phyloP scores from a whole-genome alignment of 2,113 vertebrate species.

The Conger conger region DNA sequence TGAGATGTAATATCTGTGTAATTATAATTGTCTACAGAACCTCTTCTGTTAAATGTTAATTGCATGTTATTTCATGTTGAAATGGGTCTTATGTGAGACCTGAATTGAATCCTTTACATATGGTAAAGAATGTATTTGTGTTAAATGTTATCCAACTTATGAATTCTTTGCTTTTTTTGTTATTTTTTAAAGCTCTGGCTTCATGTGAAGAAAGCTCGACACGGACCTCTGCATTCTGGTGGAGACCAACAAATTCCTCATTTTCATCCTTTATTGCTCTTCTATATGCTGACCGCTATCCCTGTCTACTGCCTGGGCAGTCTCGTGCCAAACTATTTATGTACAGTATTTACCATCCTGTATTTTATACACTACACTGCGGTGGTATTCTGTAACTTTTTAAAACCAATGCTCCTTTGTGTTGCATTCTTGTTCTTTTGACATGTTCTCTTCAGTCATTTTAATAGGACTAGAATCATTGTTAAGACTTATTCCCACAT shows the following conservation, averaged over 20 bases:
- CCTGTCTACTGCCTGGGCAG: not conserved
- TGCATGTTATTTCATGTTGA: not conserved
- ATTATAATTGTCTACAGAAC: not conserved
- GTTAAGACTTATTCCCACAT: not conserved
- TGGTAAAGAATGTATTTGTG: not conserved
- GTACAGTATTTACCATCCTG: not conserved
- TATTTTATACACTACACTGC: not conserved
- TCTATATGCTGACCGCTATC: not conserved
- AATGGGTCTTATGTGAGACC: not conserved
- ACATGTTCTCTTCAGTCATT: not conserved
- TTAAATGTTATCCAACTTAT: not conserved
- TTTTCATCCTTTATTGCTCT: not conserved
- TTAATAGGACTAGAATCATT: not conserved
- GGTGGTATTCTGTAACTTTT: not conserved
- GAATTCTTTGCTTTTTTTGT: not conserved
- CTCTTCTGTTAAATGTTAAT: not conserved
- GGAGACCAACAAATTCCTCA: not conserved
- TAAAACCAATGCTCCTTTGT: not conserved
- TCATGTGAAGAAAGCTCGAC: constrained; percentile 41
- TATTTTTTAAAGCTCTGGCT: constrained; percentile 36
- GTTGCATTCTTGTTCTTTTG: not conserved
- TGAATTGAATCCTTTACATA: not conserved
- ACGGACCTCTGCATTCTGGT: not conserved
- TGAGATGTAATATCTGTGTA: not conserved
- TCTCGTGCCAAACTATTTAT: not conserved